Base-by-base conservation (phyloP, 2,888 invertebrate genomes). In the Monopis laevigella region DNA sequence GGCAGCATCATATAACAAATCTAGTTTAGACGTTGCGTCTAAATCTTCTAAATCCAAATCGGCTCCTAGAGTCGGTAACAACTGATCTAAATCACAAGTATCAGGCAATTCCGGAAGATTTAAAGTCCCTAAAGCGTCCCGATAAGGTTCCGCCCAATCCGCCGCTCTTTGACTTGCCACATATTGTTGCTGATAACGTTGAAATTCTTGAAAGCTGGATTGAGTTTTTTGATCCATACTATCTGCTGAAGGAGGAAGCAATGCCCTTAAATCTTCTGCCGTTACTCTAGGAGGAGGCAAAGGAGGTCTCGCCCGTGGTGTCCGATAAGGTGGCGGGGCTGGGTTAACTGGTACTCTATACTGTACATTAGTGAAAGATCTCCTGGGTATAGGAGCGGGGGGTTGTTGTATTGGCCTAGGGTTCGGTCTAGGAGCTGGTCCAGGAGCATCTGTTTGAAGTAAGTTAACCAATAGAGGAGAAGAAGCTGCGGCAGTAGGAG, bases 401-500 rank as follows among this genome's bases (percentile, higher is more conserved):
- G 71, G 71, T 46, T 68, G 70, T 43, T 71, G 70, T 30, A 65
- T 46, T n/a, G n/a, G n/a, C 42, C 68, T 48, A 6, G 67, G 66
- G 48, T 66, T 63, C 42, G 70, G 69, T 48, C 69, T 53, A 35
- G 39, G 45, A 24, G 44, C 34, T 41, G 65, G 78, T 46, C 82
- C 55, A 27, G 60, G 56, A 36, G 82, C 90, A 58, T 94, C 94
- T 60, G 92, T 96, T 77, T 96, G 96, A 54, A 96, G 81, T 51
- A 96, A 75, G 70, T 96, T 96, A 21, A 96, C 96, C 49, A 96
- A 82, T 51, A 96, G 77, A 14, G 96, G 96, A 59, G 95, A 96
- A 49, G 88, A 93, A 67, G 90, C 86, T 43, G 90, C 91, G 19
- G 56, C 53, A 42, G 80, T 35, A 68, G 77, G 52, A 68, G 72